Base-by-base conservation (phyloP, 2,797 vertebrate species). In the Lepidocolaptes lacrymiger region DNA sequence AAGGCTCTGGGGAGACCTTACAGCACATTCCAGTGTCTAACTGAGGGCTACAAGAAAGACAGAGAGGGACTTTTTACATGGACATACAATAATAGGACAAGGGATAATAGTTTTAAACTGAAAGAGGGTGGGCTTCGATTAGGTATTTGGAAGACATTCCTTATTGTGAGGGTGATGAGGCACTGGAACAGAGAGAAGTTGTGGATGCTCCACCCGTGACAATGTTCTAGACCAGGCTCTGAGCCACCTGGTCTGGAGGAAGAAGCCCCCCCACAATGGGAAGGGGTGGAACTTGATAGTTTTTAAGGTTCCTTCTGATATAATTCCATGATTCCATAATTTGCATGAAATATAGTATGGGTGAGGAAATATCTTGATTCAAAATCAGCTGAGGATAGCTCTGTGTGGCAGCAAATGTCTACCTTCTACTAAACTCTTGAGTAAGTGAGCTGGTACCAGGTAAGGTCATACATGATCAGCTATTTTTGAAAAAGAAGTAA, bases 331-430 rank as follows among this genome's bases (percentile, higher is more conserved):
- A 36, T 66, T 72, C 12, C 3, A 23, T 17, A 43, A 55, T 80
- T 88, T 96, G 69, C 34, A 78, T 80, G 44, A 39, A 75, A 61
- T 72, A 43, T 54, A 43, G 11, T 58, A 30, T 28, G 56, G 72
- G 75, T 72, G 49, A 88, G 49, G 59, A 49, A 92, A 78, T 62
- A 37, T 66, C 49, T 56, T 78, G 21, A 27, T 81, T 72, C 64
- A 58, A 22, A 51, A 46, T 80, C 43, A 69, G 27, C n/a, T 91
- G 85, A 61, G 68, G 81, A 78, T 46, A 75, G 14, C 36, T 88
- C 37, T 78, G 4, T 43, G 54, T 90, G 69, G 79, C 28, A 84
- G 17, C 12, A 81, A 85, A 55, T 32, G 12, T 54, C 36, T 93
- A 22, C 52, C 32, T 51, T 34, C 52, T 39, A 24, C 30, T 49